Conservation (phyloP, 1,140 invertebrate genomes). For the Monomorium pharaonis region DNA sequence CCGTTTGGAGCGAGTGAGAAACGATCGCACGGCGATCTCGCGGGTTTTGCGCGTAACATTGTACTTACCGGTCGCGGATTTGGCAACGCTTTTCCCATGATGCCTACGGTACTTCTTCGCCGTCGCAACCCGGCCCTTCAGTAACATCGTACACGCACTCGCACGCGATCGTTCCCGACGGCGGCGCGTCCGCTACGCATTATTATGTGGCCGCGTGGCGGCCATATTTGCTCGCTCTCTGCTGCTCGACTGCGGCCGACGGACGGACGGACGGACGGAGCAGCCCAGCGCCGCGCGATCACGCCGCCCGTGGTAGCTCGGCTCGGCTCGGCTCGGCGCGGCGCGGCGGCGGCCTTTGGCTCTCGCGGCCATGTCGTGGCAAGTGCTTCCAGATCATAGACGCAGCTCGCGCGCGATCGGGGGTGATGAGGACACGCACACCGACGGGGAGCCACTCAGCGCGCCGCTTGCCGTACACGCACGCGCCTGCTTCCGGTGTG, state of each 20-base stretch:
- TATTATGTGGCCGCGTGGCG: slow-evolving; percentile 78
- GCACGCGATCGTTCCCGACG: slow-evolving; percentile 68
- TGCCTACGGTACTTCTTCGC: slow-evolving; percentile 79
- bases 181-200: slow-evolving; percentile 77
- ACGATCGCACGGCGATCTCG: slow-evolving; percentile 61
- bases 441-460: no score
- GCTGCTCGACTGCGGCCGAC: slow-evolving; percentile 57
- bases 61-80: slow-evolving; percentile 83
- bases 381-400: no score
- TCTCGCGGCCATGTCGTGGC: slow-evolving; percentile 71
- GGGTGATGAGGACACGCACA: no score
- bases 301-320: slow-evolving; percentile 8
- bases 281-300: neutral
- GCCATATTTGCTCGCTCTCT: slow-evolving; percentile 82
- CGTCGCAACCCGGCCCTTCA: slow-evolving; percentile 77
- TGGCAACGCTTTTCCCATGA: slow-evolving; percentile 79
- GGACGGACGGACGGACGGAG: no score
- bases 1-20: neutral
- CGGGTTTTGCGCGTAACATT: slow-evolving; percentile 63
- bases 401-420: no score
- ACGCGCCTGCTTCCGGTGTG: no score
- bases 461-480: no score
- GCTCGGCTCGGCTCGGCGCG: slow-evolving; percentile 71
- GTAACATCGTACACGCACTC: slow-evolving; percentile 80
- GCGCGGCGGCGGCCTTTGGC: slow-evolving; percentile 77